phyloP scores from a whole-genome alignment of 1,140 invertebrate genomes.

The Metopolophium dirhodum region DNA sequence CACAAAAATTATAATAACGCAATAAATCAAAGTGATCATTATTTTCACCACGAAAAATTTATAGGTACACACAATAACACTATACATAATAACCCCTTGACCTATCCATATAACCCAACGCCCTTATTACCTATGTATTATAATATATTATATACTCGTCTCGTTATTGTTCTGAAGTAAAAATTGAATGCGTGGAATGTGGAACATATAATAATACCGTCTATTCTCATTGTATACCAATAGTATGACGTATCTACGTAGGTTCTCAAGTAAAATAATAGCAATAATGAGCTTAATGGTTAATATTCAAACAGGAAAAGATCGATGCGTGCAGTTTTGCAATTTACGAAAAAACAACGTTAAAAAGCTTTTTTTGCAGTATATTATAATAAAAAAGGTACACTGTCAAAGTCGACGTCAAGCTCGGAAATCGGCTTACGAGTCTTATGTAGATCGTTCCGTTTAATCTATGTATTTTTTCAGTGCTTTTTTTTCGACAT shows the following conservation, averaged over 20 bases:
- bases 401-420: not conserved
- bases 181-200: not conserved
- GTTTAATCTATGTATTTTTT: not conserved
- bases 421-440: constrained; percentile 18
- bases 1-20: too few species aligned
- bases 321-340: too few species aligned
- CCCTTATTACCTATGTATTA: not conserved
- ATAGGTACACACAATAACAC: too few species aligned
- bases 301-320: not conserved
- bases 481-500: constrained; percentile 59
- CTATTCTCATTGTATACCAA: not conserved
- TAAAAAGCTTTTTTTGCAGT: not conserved
- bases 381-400: not conserved
- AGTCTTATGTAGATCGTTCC: not conserved
- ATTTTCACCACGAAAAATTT: not conserved
- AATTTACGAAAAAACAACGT: not conserved
- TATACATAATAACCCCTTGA: not conserved
- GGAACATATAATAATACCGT: not conserved
- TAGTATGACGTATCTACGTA: too few species aligned
- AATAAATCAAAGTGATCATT: constrained; percentile 4
- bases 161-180: not conserved
- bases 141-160: not conserved
- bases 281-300: not conserved
- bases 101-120: not conserved
- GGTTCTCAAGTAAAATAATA: not conserved